Evolutionary conservation across 1,140 invertebrate genomes (phyloP).

Genomic region (Tetramorium simillimum): DNA sequence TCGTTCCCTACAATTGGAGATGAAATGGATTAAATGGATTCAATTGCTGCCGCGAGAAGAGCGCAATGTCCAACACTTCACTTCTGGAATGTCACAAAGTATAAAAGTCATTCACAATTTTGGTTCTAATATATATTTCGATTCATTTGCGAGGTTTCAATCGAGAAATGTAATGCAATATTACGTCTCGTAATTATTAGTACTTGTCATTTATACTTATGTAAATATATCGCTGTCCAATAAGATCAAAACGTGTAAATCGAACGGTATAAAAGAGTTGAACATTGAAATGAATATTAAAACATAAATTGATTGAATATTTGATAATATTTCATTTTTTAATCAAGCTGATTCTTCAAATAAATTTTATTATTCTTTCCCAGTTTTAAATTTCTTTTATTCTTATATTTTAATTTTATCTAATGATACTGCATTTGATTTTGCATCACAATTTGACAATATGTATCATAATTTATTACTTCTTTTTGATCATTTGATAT

Average conservation of each 20-base stretch:
- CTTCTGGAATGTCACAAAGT: slow-evolving; percentile 13
- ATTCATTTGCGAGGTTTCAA: not conserved
- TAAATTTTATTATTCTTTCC: not conserved
- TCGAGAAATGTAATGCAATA: not conserved
- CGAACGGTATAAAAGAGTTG: not conserved
- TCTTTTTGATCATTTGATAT: not conserved
- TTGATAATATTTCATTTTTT: not conserved
- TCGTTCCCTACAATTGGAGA: slow-evolving; percentile 68
- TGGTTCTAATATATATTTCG: not conserved
- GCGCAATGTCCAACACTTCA: slow-evolving; percentile 12
- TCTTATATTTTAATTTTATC: not conserved
- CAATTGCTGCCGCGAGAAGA: slow-evolving; percentile 58
- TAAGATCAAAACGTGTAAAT: not conserved
- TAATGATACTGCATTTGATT: not conserved
- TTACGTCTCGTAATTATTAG: not conserved
- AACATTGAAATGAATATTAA: not conserved
- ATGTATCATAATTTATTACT: not conserved
- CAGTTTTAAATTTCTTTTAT: not conserved
- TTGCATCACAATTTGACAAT: not conserved
- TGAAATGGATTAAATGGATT: slow-evolving; percentile 73
- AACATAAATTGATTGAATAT: not conserved
- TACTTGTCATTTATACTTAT: not conserved
- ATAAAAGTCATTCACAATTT: not conserved
- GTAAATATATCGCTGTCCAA: not conserved
- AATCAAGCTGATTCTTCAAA: not conserved